Evolutionary conservation across 2,797 vertebrate genomes (phyloP).

Genomic region (Rhinoraja longicauda): DNA sequence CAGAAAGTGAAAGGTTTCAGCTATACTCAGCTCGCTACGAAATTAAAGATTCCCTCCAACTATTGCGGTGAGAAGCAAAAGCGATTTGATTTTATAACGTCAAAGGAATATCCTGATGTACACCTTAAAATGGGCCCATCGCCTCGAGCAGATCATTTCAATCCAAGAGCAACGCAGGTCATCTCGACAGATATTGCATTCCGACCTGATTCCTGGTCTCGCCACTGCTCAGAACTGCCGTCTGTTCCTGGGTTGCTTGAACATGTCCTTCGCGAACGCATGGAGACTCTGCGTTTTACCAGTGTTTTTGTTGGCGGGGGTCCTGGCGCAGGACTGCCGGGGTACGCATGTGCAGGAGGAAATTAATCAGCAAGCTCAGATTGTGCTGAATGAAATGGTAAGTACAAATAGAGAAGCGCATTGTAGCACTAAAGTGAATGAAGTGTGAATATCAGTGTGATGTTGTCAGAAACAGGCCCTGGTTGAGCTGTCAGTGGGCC

Average conservation of each 20-base stretch:
- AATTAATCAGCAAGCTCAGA: neutral
- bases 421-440: neutral
- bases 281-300: neutral
- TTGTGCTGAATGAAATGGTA: neutral
- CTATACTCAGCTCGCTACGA: neutral
- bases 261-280: neutral
- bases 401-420: neutral
- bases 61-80: neutral
- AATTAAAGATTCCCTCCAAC: neutral
- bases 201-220: neutral
- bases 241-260: neutral
- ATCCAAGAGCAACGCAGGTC: neutral
- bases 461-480: neutral
- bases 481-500: too few species aligned
- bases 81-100: neutral
- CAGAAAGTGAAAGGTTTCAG: conserved; percentile 11
- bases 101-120: neutral
- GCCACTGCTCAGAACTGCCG: neutral
- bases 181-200: neutral
- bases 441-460: neutral
- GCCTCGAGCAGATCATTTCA: neutral
- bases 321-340: neutral
- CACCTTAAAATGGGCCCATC: neutral
- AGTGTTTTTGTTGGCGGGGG: neutral
- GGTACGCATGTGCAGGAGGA: neutral